Percentiles rank a stretch among this genome's conserved stretches.
Evolutionary conservation across 2,797 vertebrate genomes (phyloP).

Genomic region (Luscinia megarhynchos): DNA sequence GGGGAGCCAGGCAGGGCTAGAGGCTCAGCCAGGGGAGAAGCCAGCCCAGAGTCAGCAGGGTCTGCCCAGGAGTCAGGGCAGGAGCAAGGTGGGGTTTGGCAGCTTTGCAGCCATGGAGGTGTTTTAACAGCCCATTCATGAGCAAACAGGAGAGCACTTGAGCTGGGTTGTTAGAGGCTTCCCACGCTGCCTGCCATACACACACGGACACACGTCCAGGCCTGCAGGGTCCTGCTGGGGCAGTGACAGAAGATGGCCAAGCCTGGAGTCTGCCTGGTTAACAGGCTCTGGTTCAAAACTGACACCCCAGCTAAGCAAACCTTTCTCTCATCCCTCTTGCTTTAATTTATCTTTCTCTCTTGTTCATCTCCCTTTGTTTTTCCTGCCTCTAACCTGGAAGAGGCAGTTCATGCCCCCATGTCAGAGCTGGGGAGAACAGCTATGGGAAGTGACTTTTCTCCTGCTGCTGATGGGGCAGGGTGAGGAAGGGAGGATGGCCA

Average conservation of each 20-base stretch:
- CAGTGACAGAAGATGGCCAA: conserved; percentile 4
- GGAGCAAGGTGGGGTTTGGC: not conserved
- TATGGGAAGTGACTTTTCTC: not conserved
- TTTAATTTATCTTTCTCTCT: not conserved
- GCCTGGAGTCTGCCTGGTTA: not conserved
- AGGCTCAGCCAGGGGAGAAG: not conserved
- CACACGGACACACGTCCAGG: not conserved
- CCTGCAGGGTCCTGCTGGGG: not conserved
- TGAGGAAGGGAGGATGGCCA: not conserved
- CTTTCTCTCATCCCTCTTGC: not conserved
- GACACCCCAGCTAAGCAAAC: not conserved
- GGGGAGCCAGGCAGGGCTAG: not conserved
- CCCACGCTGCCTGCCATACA: not conserved
- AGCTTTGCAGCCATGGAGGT: not conserved
- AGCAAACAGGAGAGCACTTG: conserved; percentile 30
- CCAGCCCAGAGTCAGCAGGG: not conserved
- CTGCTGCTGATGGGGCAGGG: not conserved
- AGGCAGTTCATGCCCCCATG: not conserved
- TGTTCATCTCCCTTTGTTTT: not conserved
- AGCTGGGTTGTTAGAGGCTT: conserved; percentile 33
- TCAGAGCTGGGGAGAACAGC: not conserved
- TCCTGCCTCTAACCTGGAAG: not conserved
- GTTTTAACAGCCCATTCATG: not conserved
- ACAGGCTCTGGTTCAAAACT: conserved; percentile 14
- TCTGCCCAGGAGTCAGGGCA: not conserved